Base-by-base conservation (phyloP, 1,140 invertebrate species). In the Drosophila cardini region DNA sequence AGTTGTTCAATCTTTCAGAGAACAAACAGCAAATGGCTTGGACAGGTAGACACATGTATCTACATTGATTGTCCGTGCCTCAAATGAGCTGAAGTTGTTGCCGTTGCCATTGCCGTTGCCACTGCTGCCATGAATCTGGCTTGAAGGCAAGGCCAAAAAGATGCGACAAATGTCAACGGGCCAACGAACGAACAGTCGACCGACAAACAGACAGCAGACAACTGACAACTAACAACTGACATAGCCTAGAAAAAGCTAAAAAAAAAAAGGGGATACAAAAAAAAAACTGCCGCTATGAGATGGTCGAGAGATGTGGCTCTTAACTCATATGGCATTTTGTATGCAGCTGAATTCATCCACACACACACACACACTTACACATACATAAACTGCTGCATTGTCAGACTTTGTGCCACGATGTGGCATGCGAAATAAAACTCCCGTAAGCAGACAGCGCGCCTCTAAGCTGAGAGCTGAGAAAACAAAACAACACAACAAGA, bases 381-480 rank as follows among this genome's bases (percentile, higher is more conserved):
- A 26, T 5, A 4, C 56, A 61, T 56, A 56, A 42, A 45, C 73
- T 78, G 64, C 43, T 63, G 81, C 81, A 82, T 86, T 78, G 82
- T 87, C 83, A 85, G 83, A 72, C 83, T 82, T 83, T 87, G 71
- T 86, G 83, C 83, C 76, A 32, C 67, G 76, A 76, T 79, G 69
- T 87, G 84, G 72, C 83, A 87, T 71, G 79, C 79, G 84, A 87
- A 87, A 87, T 87, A 86, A 87, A 86, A 86, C 72, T 83, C 76
- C 81, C 79, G 84, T 86, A 86, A 86, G 82, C 83, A 86, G 83
- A 87, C 84, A 86, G 83, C 67, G 57, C 64, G 78, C 84, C 65
- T 86, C 82, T 75, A 72, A 87, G 70, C 72, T 65, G 55, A 61
- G 58, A 74, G 78, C 74, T 69, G 21, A 26, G 21, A 26, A 26